These are phyloP conservation scores for Podiceps cristatus DNA, from an alignment of 2,113 vertebrate genomes.

Conservation along the genomic window DNA sequence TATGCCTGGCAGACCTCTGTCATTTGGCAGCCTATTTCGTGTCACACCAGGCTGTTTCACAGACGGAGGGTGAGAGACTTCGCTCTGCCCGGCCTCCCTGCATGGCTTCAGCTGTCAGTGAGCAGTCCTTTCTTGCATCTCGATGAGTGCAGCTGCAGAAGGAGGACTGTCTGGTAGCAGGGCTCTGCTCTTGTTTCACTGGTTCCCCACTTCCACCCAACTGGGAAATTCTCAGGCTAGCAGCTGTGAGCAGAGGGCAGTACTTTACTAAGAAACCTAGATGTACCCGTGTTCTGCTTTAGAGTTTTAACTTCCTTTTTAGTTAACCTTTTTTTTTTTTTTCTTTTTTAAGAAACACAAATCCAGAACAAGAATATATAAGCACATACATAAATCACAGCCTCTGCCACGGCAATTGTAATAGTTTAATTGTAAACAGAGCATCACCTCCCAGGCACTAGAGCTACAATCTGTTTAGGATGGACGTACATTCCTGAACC, in stretches of 20 bases:
- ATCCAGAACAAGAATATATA: background rate
- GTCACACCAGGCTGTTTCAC: background rate
- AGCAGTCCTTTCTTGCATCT: background rate
- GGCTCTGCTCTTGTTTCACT: background rate
- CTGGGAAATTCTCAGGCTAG: background rate
- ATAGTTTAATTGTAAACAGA: background rate
- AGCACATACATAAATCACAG: background rate
- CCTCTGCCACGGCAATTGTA: background rate
- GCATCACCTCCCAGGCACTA: background rate
- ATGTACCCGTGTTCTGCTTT: background rate
- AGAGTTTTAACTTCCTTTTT: background rate
- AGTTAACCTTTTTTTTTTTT: background rate
- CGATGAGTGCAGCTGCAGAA: background rate
- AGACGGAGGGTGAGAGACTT: fast-evolving
- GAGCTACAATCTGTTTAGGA: background rate
- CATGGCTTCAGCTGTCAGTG: fast-evolving
- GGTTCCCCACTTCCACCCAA: background rate
- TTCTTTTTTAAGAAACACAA: background rate
- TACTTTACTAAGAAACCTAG: background rate
- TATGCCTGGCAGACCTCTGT: background rate
- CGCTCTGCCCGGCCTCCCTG: background rate
- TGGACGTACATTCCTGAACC: background rate
- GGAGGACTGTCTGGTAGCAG: fast-evolving
- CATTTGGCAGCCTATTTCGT: background rate
- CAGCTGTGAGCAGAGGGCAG: background rate